phyloP scores from a whole-genome alignment of 2,113 vertebrate genomes.

The Lagenorhynchus albirostris region DNA sequence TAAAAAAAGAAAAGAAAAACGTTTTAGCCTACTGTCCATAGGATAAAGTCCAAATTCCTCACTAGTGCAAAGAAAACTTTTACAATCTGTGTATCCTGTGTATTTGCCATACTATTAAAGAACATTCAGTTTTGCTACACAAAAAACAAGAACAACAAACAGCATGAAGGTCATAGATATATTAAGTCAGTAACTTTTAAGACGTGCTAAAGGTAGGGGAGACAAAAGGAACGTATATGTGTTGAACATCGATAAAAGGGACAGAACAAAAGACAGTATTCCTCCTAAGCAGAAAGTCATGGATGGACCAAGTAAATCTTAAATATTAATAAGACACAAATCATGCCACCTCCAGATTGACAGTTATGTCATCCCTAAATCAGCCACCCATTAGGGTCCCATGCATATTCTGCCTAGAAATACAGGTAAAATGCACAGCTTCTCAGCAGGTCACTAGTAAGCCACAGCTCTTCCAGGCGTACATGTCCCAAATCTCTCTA shows the following conservation, averaged over 20 bases:
- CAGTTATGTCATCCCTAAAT: neutral
- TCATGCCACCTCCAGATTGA: neutral
- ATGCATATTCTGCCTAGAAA: neutral
- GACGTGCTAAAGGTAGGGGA: neutral
- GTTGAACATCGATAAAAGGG: neutral
- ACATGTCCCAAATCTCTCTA: neutral
- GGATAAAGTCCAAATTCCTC: neutral
- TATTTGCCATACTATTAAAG: neutral
- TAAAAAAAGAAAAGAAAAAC: neutral
- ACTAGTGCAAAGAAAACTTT: neutral
- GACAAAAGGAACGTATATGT: neutral
- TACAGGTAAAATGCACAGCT: neutral
- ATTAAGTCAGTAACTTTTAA: neutral
- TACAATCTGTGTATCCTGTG: neutral
- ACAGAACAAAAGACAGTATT: neutral
- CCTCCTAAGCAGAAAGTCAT: neutral
- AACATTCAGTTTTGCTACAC: neutral
- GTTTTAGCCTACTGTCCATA: neutral
- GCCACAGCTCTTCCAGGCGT: neutral
- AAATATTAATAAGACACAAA: neutral
- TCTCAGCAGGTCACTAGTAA: neutral
- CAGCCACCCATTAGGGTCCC: neutral
- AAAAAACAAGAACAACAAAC: neutral
- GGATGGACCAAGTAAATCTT: too few species aligned
- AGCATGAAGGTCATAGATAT: neutral